These are phyloP conservation scores for Xiphorhynchus elegans DNA, from an alignment of 2,113 vertebrate species.

Conservation along the genomic window DNA sequence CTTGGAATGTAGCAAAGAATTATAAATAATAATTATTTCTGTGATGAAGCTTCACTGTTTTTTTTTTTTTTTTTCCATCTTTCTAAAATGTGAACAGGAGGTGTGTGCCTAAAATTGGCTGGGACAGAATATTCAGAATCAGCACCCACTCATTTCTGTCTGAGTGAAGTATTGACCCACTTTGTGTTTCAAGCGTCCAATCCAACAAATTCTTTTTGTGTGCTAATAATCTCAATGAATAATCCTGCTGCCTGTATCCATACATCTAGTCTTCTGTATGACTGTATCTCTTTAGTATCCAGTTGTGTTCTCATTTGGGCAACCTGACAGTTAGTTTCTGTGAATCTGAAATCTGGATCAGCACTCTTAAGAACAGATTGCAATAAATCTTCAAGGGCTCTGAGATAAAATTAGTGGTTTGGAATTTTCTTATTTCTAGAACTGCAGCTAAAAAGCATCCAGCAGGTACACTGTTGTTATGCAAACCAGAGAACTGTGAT, in stretches of 20 bases:
- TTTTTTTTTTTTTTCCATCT: background rate
- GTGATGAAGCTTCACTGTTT: background rate
- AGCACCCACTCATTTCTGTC: constrained; percentile 61
- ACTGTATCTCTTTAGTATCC: background rate
- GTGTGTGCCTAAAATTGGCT: constrained; percentile 56
- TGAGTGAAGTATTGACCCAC: constrained; percentile 63
- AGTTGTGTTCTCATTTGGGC: background rate
- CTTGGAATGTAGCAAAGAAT: constrained; percentile 2
- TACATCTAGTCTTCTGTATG: background rate
- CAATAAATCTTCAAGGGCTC: constrained; percentile 27
- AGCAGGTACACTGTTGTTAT: constrained; percentile 31
- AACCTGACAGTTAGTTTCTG: background rate
- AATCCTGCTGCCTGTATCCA: background rate
- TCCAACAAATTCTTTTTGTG: constrained; percentile 1
- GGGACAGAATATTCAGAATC: constrained; percentile 47
- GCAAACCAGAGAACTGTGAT: background rate
- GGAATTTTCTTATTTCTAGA: constrained; percentile 18
- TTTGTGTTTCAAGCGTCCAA: constrained; percentile 28
- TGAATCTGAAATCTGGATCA: constrained; percentile 16
- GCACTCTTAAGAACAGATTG: constrained; percentile 30
- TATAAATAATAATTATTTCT: constrained; percentile 43
- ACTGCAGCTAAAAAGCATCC: background rate
- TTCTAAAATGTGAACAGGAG: constrained; percentile 58
- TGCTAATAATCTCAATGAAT: constrained; percentile 43
- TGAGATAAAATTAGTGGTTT: background rate